A percentile compares a stretch with the other conserved stretches of the same genome.
Conservation (phyloP, 2,888 invertebrate species). For the Drosophila nr. perissopoda region DNA sequence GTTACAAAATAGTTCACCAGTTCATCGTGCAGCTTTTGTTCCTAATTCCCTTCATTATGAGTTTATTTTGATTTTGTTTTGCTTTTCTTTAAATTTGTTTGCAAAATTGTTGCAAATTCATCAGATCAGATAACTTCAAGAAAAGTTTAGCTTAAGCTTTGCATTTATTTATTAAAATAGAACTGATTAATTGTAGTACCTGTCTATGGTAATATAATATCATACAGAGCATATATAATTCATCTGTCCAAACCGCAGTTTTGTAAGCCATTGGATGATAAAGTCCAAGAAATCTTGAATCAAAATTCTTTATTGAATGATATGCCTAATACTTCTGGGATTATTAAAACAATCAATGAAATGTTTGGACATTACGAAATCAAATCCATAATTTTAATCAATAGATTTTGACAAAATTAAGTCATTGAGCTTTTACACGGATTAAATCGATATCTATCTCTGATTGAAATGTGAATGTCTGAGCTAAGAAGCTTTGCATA, state of each 20-base stretch:
- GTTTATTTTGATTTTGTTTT: conserved; percentile 38
- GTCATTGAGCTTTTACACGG: not conserved
- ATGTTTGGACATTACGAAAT: not conserved
- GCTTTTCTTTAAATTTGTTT: conserved; percentile 12
- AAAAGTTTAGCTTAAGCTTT: conserved; percentile 40
- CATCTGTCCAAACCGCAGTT: not conserved
- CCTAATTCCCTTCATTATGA: conserved; percentile 32
- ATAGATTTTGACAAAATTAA: not conserved
- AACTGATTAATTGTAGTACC: not conserved
- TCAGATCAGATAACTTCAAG: not conserved
- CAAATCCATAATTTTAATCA: not conserved
- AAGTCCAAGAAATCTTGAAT: not conserved
- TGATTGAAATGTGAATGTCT: not conserved
- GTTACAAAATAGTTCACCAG: conserved; percentile 68
- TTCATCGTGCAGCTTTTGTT: conserved; percentile 45
- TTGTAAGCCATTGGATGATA: too few species aligned
- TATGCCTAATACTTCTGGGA: not conserved
- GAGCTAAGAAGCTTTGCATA: conserved; percentile 59
- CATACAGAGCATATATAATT: not conserved
- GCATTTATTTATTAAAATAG: conserved; percentile 23
- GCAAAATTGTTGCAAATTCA: conserved; percentile 32
- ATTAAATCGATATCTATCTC: conserved; percentile 26
- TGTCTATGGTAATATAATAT: not conserved
- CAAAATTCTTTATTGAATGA: not conserved
- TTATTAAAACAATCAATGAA: not conserved